Base-by-base conservation (phyloP, 1,140 invertebrate species). In the Drosophila nigrodunni region DNA sequence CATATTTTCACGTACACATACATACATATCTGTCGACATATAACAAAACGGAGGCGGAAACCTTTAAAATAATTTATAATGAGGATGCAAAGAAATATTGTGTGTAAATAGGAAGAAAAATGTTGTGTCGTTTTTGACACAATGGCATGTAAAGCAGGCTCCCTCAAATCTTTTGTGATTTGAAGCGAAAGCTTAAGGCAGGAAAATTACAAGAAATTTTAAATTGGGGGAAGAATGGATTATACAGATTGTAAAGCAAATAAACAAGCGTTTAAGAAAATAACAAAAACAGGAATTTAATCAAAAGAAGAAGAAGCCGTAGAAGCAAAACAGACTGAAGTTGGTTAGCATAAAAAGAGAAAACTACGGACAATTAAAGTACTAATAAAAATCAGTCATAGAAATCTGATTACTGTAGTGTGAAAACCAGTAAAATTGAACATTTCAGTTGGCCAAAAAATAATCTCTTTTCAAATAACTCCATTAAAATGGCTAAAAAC, bases 401-500 rank as follows among this genome's bases (percentile, higher is more conserved):
- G 25, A 30, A 30, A 30, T 30, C 25, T 6, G 25, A 30, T 5
- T 30, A 30, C 6, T 5, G 3, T 5, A 30, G 25, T 6, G 2
- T 30, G 25, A 30, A 30, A 5, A 25, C 25, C 1, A 4, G 25
- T 25, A 25, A 25, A 25, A 25, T 25, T 25, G 2, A 2, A 25
- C 2, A 30, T 30, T 30, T 30, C 25, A 3, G 25, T 30, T 2
- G 39, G 6, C 8, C 39, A 34, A 46, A 13, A 21, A 41, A 21
- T 59, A 44, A 13, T 10, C 34, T 39, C 11, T 15, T n/a, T 43
- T 30, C 18, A 55, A 74, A 74, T 55, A 34, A 30, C 65, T 74
- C 47, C 65, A 74, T 74, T 74, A 41, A 39, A 74, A 60, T 74
- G 58, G n/a, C 41, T 2, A 9, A 30, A 35, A 44, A 44, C 37